Evolutionary conservation across 2,797 vertebrate genomes (phyloP).

Genomic region (Mus caroli): DNA sequence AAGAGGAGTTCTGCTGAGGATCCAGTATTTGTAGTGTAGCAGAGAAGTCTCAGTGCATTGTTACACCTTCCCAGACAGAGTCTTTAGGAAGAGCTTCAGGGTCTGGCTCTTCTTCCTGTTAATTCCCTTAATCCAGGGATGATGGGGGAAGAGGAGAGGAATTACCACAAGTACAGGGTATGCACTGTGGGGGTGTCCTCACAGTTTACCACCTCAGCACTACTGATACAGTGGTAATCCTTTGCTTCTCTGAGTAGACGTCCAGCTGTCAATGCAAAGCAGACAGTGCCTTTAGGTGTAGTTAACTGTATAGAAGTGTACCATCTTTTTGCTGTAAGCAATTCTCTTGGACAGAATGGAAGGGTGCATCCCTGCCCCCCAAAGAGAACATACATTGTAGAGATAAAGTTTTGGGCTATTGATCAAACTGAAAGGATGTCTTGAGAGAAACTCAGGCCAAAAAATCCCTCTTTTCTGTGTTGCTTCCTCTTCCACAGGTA

Average conservation of each 20-base stretch:
- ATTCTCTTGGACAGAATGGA: neutral
- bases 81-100: neutral
- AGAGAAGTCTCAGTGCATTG: neutral
- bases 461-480: neutral
- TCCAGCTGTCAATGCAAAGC: neutral
- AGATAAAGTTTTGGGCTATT: neutral
- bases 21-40: neutral
- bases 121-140: neutral
- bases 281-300: neutral
- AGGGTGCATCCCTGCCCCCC: rapidly evolving
- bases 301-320: neutral
- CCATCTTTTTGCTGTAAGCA: neutral
- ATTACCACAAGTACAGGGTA: neutral
- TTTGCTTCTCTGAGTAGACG: slow-evolving; percentile 6
- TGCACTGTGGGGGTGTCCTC: neutral
- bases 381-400: neutral
- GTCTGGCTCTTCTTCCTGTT: neutral
- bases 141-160: neutral
- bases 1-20: neutral
- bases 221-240: neutral
- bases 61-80: neutral
- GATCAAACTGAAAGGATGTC: neutral
- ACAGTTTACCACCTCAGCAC: neutral
- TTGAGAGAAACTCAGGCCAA: neutral
- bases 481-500: neutral